Percentiles rank a stretch among this genome's conserved stretches.
Conservation (phyloP, 2,113 vertebrate species). For the Cyprinus carpio region DNA sequence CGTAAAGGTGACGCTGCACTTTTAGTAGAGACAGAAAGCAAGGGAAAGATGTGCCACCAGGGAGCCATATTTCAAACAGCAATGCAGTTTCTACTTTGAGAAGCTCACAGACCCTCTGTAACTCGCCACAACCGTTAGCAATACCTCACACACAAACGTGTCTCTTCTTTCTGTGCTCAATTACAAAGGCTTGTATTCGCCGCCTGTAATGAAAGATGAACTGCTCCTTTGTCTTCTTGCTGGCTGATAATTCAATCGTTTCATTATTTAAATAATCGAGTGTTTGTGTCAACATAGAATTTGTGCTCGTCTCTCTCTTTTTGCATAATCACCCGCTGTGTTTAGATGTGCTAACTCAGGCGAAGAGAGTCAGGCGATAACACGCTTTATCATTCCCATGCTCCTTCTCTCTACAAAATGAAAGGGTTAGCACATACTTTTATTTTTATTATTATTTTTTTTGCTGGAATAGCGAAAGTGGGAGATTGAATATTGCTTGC, state of each 20-base stretch:
- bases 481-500: constrained; percentile 10
- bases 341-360: constrained; percentile 44
- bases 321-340: constrained; percentile 35
- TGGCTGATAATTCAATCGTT: constrained; percentile 58
- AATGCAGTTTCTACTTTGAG: constrained; percentile 68
- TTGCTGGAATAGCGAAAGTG: not conserved
- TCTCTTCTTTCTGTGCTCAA: constrained; percentile 35
- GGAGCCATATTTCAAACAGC: constrained; percentile 74
- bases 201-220: constrained; percentile 60
- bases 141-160: constrained; percentile 35
- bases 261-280: constrained; percentile 69
- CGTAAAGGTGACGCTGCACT: constrained; percentile 77
- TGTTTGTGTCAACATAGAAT: constrained; percentile 65
- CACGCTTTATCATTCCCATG: constrained; percentile 20
- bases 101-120: constrained; percentile 63
- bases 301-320: constrained; percentile 41
- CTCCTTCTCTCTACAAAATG: constrained; percentile 13
- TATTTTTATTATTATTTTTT: no score
- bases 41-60: constrained; percentile 65
- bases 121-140: constrained; percentile 67
- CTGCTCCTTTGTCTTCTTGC: constrained; percentile 43
- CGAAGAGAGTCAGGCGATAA: constrained; percentile 26
- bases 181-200: constrained; percentile 32
- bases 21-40: constrained; percentile 66
- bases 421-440: not conserved